Evolutionary conservation across 2,113 vertebrate genomes (phyloP), one percentile per base, ranked within the genome.

Genomic region (Brachyistius frenatus): DNA sequence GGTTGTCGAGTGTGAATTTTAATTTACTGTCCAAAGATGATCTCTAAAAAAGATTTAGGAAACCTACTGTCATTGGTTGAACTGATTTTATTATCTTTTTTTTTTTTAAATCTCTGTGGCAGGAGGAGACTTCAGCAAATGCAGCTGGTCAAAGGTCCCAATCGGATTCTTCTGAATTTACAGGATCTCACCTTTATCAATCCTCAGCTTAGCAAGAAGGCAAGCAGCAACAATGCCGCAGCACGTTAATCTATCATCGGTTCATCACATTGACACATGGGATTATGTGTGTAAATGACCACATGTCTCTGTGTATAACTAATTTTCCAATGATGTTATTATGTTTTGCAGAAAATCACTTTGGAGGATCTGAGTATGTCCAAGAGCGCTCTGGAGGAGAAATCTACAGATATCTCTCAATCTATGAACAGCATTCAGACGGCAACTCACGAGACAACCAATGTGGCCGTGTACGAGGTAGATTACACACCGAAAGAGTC

Each of bases 111-210:
- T 87, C 37, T 81, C 7, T 39, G 73, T 91, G 81, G 16, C 91
- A 98, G 97, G 81, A 85, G 86, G 78, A 92, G 83, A 60, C 90
- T 97, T 83, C 93, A 96, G 82, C 96, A 97, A 90, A 97, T 95
- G 66, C 96, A 97, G 66, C 81, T 98, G 60, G 87, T 96, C 74
- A 97, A 94, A 91, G 97, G 96, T 54, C 96, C 96, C 1, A 96
- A 96, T 84, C 94, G 96, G 85, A 96, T 97, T 74, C 85, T 97
- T 33, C 66, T 98, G 55, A 97, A 94, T 15, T 78, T 96, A 68
- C 94, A 97, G 6, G 96, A 98, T 84, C 94, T 98, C 0, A 89
- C 96, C 5, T 98, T 99, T 83, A 96, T 98, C 64, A 96, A 96
- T 76, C 95, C 96, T 9, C 95, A 97, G 52, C 90, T 97, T 52